Percentiles rank a stretch among this genome's conserved stretches.
These are phyloP conservation scores for Aldabrachelys gigantea DNA, from an alignment of 2,113 vertebrate species.

Conservation along the genomic window DNA sequence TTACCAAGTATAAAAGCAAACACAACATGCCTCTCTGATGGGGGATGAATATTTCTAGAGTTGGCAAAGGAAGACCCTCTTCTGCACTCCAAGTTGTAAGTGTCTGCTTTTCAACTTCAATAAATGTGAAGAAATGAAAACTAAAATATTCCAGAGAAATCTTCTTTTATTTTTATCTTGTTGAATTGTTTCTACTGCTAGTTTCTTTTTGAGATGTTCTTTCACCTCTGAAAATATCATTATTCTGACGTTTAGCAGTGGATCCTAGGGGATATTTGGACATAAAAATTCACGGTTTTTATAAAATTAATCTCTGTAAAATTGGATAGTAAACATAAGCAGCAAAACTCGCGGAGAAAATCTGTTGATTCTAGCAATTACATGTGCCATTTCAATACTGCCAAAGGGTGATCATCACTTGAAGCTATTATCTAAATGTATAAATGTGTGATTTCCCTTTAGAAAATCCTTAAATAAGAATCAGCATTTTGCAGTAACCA, in stretches of 20 bases:
- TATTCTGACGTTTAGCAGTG: conserved; percentile 23
- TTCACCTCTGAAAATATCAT: conserved; percentile 42
- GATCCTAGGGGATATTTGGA: conserved; percentile 22
- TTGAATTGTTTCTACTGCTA: not conserved
- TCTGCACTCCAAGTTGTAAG: not conserved
- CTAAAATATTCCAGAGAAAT: not conserved
- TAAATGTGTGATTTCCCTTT: not conserved
- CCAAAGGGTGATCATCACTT: conserved; percentile 32
- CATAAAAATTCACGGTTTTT: conserved; percentile 50
- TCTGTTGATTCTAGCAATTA: conserved; percentile 61
- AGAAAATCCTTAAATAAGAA: conserved; percentile 27
- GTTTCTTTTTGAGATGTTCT: conserved; percentile 5
- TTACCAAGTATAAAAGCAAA: not conserved
- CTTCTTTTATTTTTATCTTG: not conserved
- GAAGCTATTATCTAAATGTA: conserved; percentile 43
- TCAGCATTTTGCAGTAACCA: not conserved
- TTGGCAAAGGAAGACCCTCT: not conserved
- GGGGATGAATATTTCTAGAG: not conserved
- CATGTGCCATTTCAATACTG: conserved; percentile 25
- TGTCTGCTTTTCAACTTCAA: not conserved
- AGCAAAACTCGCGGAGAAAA: conserved; percentile 52
- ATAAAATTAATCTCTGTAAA: conserved; percentile 72
- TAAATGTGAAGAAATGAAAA: not conserved
- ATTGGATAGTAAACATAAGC: conserved; percentile 71
- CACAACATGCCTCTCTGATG: not conserved